Conservation (phyloP, 37 sponge, comb jelly and placozoan genomes). For the Diacarnus erythraeanus region DNA sequence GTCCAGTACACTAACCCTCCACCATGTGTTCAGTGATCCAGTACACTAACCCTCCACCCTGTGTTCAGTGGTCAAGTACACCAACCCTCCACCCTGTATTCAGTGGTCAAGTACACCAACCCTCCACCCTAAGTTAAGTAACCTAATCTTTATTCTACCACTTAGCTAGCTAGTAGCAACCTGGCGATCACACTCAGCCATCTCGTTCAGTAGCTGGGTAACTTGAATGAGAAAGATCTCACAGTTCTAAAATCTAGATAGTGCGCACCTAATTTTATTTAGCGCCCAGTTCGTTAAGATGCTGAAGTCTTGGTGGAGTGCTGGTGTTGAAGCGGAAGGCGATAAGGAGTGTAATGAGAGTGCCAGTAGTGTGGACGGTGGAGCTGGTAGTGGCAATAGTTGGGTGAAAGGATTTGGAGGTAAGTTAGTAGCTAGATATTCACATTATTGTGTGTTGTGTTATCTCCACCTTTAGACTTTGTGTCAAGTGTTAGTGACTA, state of each 20-base stretch:
- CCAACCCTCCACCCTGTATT: too few species aligned
- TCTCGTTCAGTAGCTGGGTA: not conserved
- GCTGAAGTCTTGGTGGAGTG: not conserved
- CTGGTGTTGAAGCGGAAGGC: not conserved
- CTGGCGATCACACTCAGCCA: not conserved
- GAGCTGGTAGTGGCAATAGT: not conserved
- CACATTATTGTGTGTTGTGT: not conserved
- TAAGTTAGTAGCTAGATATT: not conserved
- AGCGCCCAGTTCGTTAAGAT: not conserved
- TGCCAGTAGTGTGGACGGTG: not conserved
- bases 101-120: too few species aligned
- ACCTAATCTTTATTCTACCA: too few species aligned
- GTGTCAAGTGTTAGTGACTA: conserved; percentile 42
- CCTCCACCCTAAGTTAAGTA: too few species aligned
- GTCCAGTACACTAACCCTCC: too few species aligned
- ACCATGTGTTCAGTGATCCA: too few species aligned
- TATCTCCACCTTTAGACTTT: not conserved
- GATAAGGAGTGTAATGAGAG: not conserved
- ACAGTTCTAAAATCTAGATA: not conserved
- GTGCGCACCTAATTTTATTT: not conserved
- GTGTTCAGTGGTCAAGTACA: too few species aligned
- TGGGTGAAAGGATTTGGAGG: conserved; percentile 6
- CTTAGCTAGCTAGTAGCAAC: too few species aligned
- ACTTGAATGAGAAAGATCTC: not conserved
- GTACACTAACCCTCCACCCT: too few species aligned